Evolutionary conservation across 23 tunicate genomes (phyloP), one percentile per base, ranked within the genome.

Genomic region (Halocynthia roretzi): DNA sequence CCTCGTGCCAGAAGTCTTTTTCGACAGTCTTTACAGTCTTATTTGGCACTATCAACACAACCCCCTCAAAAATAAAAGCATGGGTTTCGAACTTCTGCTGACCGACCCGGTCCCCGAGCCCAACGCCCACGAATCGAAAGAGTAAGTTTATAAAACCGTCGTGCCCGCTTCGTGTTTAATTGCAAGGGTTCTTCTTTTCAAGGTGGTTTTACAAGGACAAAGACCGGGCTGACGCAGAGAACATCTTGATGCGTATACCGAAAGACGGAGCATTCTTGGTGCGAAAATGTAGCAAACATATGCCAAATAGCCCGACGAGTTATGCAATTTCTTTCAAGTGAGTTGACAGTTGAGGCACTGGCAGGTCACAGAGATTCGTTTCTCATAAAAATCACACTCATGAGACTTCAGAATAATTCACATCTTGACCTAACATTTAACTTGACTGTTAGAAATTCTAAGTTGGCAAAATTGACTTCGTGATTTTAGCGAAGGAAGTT

Each of bases 301-400:
- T 82, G 19, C 76, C 75, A 4, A 54, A 74, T 31, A 68, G 20
- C 73, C 17, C 49, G 7, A 62, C 82, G 80, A 62, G 56, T 7
- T 92, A 65, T 70, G 91, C 98, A 7, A 85, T 92, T n/a, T 92
- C 98, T 7, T 92, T 92, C 77, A 80, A 87, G 98, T 89, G 10
- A 62, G 71, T 70, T 10, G 5, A 0, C 70, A 65, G 44, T 31
- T 31, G 44, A 31, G 44, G 44, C 44, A 31, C 44, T 31, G 44
- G 44, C 44, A 31, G 44, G 44, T 31, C 44, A 31, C 44, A 31
- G 1, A 31, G 44, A 31, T 31, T 31, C 44, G 44, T 31, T 31
- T 0, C 44, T 31, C 44, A 31, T 1, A 31, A 31, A 31, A 20
- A 15, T 15, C 70, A 14, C 4, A 58, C n/a, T 58, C 63, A 58